A percentile compares a stretch with the other conserved stretches of the same genome.
Evolutionary conservation across 2,888 invertebrate genomes (phyloP).

Genomic region (Orchesella flavescens): DNA sequence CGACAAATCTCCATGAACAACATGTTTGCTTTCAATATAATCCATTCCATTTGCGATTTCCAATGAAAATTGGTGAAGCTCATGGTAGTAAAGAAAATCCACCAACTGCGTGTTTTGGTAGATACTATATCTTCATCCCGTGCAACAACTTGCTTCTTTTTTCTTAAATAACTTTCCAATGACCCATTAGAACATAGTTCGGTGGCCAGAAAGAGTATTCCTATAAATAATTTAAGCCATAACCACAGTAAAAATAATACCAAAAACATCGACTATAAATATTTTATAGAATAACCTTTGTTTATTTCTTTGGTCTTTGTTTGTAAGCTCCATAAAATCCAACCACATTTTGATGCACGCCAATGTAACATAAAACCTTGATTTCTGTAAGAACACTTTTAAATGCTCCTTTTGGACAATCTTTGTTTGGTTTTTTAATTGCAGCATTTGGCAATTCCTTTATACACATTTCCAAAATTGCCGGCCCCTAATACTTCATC

Average conservation of each 20-base stretch:
- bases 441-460: not conserved
- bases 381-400: constrained; percentile 5
- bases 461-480: not conserved
- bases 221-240: not conserved
- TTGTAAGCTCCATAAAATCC: constrained; percentile 14
- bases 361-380: constrained; percentile 25
- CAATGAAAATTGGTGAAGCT: not conserved
- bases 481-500: not conserved
- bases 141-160: not conserved
- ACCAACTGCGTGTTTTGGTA: too few relatives aligned
- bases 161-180: not conserved
- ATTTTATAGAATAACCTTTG: not conserved
- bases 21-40: not conserved
- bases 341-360: not conserved
- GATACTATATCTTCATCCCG: too few relatives aligned
- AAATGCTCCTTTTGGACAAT: not conserved
- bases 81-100: not conserved
- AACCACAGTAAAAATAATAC: not conserved
- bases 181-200: constrained; percentile 3
- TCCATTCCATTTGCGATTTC: constrained; percentile 17
- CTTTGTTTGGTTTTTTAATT: not conserved
- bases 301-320: constrained; percentile 7
- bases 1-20: constrained; percentile 18
- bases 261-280: too few relatives aligned
- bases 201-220: not conserved